A percentile compares a stretch with the other conserved stretches of the same genome.
Conservation (phyloP, 2,888 invertebrate species). For the Tachina grossa region DNA sequence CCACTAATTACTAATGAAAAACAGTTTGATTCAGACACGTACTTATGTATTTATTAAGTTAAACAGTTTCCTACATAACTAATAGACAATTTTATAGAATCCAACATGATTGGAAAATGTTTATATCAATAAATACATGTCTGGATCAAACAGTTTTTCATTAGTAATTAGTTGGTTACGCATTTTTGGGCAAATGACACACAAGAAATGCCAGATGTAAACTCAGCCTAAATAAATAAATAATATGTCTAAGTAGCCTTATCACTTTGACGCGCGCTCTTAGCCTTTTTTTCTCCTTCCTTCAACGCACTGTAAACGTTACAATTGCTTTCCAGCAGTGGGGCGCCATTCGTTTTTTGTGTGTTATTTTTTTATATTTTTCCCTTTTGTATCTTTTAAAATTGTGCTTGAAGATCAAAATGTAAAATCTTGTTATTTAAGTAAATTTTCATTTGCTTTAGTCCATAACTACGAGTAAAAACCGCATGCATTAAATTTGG, state of each 20-base stretch:
- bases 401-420: not conserved
- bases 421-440: not conserved
- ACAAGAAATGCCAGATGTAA: too few species aligned
- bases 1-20: too few species aligned
- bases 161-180: too few species aligned
- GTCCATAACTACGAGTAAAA: not conserved
- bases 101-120: too few species aligned
- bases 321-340: slow-evolving; percentile 16
- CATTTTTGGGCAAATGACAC: too few species aligned
- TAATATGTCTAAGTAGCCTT: slow-evolving; percentile 8
- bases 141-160: too few species aligned
- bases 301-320: not conserved
- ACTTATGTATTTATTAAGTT: too few species aligned
- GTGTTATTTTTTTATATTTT: not conserved
- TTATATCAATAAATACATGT: too few species aligned
- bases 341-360: slow-evolving; percentile 10
- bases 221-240: too few species aligned
- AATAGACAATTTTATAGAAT: too few species aligned
- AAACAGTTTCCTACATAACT: too few species aligned
- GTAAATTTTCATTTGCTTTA: slow-evolving; percentile 1
- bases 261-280: not conserved
- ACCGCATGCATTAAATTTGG: slow-evolving; percentile 28
- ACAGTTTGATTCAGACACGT: too few species aligned
- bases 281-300: not conserved
- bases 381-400: not conserved